Evolutionary conservation across 2,113 vertebrate genomes (phyloP).

Genomic region (Platichthys stellatus): DNA sequence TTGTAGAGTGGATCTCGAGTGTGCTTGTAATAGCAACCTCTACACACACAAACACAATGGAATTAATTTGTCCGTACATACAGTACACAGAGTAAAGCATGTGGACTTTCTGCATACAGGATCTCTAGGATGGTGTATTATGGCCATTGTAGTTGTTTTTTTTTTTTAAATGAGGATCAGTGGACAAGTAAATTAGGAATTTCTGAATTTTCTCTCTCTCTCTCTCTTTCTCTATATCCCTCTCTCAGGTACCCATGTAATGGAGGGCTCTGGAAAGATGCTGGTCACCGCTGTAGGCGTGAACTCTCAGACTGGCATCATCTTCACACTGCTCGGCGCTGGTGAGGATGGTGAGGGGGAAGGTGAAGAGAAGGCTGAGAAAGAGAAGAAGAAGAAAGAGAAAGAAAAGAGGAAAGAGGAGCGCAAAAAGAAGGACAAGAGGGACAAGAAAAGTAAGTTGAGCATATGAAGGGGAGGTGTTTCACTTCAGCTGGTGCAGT

Average conservation of each 20-base stretch:
- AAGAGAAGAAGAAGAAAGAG: slow-evolving; percentile 54
- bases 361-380: slow-evolving; percentile 78
- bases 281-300: slow-evolving; percentile 94
- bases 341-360: slow-evolving; percentile 88
- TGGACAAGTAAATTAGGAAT: no score
- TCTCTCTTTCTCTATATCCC: no score
- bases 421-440: slow-evolving; percentile 65
- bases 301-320: slow-evolving; percentile 98
- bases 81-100: no score
- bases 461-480: background rate
- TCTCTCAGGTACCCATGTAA: slow-evolving; percentile 93
- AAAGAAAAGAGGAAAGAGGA: slow-evolving; percentile 69
- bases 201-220: no score
- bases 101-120: no score
- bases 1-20: no score
- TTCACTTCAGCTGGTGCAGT: background rate
- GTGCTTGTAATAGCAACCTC: no score
- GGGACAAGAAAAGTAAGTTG: slow-evolving; percentile 74
- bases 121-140: no score
- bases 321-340: slow-evolving; percentile 93
- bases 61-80: no score
- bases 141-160: no score
- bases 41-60: no score
- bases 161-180: no score
- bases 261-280: slow-evolving; percentile 98